Evolutionary conservation across 1,140 invertebrate species (phyloP).

Genomic region (Bursaphelenchus mucronatus): DNA sequence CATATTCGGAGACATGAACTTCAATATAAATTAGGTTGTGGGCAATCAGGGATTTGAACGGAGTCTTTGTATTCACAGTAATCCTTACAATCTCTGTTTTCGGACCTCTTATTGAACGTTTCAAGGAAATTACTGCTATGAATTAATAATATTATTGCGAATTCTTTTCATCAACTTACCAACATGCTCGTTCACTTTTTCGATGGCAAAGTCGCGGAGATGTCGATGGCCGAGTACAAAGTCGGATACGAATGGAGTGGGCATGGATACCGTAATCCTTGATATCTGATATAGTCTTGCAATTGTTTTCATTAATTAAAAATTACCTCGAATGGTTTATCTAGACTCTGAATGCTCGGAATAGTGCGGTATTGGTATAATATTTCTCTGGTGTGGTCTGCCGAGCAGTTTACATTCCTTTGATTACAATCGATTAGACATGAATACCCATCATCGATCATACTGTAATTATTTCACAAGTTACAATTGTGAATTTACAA

Average conservation of each 20-base stretch:
- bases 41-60: background rate
- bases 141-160: background rate
- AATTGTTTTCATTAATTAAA: background rate
- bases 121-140: conserved; percentile 6
- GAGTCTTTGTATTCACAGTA: conserved; percentile 9
- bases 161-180: conserved; percentile 21
- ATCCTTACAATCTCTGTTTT: conserved; percentile 8
- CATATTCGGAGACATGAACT: conserved; percentile 2
- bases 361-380: conserved; percentile 57
- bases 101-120: conserved; percentile 3
- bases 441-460: conserved; percentile 59
- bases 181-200: conserved; percentile 26
- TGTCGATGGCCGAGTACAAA: conserved; percentile 27
- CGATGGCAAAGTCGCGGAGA: conserved; percentile 19
- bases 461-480: conserved; percentile 37
- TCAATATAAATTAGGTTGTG: conserved; percentile 15
- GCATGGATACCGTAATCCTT: conserved; percentile 27
- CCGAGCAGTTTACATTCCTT: conserved; percentile 43
- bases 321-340: conserved; percentile 15
- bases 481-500: conserved; percentile 10
- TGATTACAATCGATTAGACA: conserved; percentile 53
- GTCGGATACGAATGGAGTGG: conserved; percentile 22
- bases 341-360: conserved; percentile 28
- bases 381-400: conserved; percentile 56
- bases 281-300: conserved; percentile 30